Percentiles rank a stretch among this genome's conserved stretches.
Evolutionary conservation across 2,888 invertebrate genomes (phyloP).

Genomic region (Gisinianus flammeolus): DNA sequence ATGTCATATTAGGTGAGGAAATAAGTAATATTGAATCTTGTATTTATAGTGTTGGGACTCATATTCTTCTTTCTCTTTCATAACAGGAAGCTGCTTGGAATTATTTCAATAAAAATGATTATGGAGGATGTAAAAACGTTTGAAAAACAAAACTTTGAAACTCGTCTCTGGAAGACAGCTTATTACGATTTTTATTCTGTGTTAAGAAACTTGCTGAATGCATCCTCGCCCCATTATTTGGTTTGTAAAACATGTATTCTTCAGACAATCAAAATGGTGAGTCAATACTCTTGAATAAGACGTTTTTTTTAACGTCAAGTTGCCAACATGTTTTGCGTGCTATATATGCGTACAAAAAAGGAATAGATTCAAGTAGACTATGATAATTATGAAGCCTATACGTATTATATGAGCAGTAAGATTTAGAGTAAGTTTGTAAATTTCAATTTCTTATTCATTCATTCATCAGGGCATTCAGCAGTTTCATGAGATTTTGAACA

Average conservation of each 20-base stretch:
- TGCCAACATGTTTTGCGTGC: too few relatives aligned
- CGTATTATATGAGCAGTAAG: too few relatives aligned
- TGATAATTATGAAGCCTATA: too few relatives aligned
- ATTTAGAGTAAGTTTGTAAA: too few relatives aligned
- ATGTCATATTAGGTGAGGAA: constrained; percentile 22
- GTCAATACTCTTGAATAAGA: too few relatives aligned
- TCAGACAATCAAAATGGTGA: constrained; percentile 25
- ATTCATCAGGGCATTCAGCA: background rate
- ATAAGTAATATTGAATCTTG: background rate
- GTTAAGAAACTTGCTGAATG: background rate
- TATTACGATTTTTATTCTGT: constrained; percentile 28
- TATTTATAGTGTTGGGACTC: background rate
- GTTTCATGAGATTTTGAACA: constrained; percentile 1
- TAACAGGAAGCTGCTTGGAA: constrained; percentile 20
- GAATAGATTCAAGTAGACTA: too few relatives aligned
- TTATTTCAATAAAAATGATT: constrained; percentile 21
- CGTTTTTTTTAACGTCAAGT: too few relatives aligned
- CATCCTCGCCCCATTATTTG: background rate
- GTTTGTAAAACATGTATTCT: constrained; percentile 3
- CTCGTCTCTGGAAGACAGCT: constrained; percentile 33
- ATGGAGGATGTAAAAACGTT: background rate
- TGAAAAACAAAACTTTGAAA: constrained; percentile 27
- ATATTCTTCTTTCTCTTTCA: background rate
- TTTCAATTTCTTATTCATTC: too few relatives aligned
- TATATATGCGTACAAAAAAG: too few relatives aligned